Conservation (phyloP, 2,888 invertebrate species). For the Drosophila prolongata region DNA sequence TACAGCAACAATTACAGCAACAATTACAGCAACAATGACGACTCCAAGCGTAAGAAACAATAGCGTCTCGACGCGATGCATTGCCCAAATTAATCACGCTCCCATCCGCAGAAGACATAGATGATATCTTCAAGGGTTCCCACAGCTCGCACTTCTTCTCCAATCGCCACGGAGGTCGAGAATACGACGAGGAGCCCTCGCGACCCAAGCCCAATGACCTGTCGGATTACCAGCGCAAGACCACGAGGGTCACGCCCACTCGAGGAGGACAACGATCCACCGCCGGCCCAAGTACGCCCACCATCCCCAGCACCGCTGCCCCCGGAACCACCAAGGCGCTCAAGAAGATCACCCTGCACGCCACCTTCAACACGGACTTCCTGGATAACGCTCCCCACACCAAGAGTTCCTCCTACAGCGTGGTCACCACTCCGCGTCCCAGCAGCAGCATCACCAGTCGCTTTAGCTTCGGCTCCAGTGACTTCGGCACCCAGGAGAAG, state of each 20-base stretch:
- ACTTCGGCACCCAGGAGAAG: constrained; percentile 79
- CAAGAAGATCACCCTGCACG: constrained; percentile 82
- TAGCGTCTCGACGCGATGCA: constrained; percentile 53
- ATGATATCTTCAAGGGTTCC: constrained; percentile 89
- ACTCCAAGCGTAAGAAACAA: constrained; percentile 83
- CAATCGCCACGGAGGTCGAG: constrained; percentile 87
- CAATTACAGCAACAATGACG: constrained; percentile 74
- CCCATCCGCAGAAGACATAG: constrained; percentile 82
- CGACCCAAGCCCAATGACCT: constrained; percentile 83
- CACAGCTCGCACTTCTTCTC: constrained; percentile 92
- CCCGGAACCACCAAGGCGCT: constrained; percentile 56
- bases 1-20: constrained; percentile 54
- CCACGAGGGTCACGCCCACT: constrained; percentile 69
- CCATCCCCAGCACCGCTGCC: constrained; percentile 36
- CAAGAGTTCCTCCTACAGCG: constrained; percentile 67
- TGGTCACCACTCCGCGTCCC: constrained; percentile 59
- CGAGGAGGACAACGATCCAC: constrained; percentile 65
- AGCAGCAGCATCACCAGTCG: constrained; percentile 67
- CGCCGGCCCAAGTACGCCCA: constrained; percentile 1
- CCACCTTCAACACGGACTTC: constrained; percentile 80
- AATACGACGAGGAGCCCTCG: constrained; percentile 85
- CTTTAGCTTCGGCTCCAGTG: constrained; percentile 67
- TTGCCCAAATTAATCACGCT: constrained; percentile 61
- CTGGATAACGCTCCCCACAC: constrained; percentile 59
- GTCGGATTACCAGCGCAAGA: constrained; percentile 81